Evolutionary conservation across 2,888 invertebrate genomes (phyloP).

Genomic region (Chydorus sphaericus): DNA sequence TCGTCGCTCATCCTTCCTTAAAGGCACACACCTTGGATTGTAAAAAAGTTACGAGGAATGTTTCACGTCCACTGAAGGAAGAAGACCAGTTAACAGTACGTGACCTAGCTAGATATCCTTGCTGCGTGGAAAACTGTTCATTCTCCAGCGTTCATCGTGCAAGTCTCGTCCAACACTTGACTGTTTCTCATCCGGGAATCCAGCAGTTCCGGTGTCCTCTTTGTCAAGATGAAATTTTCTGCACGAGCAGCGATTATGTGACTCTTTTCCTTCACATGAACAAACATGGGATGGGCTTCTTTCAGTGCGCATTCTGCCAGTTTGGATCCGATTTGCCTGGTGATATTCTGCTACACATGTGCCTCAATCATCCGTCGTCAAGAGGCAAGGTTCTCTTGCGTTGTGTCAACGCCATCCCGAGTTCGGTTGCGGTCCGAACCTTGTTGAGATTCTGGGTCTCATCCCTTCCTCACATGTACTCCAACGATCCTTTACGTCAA

Average conservation of each 20-base stretch:
- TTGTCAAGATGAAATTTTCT: not conserved
- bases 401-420: too few relatives aligned
- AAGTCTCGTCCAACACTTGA: not conserved
- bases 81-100: not conserved
- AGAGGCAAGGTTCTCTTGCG: not conserved
- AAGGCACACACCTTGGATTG: not conserved
- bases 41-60: not conserved
- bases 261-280: conserved; percentile 8
- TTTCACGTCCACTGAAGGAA: not conserved
- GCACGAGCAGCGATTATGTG: not conserved
- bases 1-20: conserved; percentile 29
- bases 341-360: not conserved
- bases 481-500: not conserved
- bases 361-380: not conserved
- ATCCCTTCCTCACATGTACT: not conserved
- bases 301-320: conserved; percentile 14
- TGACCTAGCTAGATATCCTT: not conserved
- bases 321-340: not conserved
- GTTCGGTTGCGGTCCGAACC: not conserved
- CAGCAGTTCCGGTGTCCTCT: not conserved
- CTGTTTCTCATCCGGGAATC: not conserved
- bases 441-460: not conserved
- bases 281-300: conserved; percentile 6
- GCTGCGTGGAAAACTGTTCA: conserved; percentile 2
- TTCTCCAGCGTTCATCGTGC: not conserved